These are phyloP conservation scores for Sarcoramphus papa DNA, from an alignment of 2,797 vertebrate species.

Conservation along the genomic window DNA sequence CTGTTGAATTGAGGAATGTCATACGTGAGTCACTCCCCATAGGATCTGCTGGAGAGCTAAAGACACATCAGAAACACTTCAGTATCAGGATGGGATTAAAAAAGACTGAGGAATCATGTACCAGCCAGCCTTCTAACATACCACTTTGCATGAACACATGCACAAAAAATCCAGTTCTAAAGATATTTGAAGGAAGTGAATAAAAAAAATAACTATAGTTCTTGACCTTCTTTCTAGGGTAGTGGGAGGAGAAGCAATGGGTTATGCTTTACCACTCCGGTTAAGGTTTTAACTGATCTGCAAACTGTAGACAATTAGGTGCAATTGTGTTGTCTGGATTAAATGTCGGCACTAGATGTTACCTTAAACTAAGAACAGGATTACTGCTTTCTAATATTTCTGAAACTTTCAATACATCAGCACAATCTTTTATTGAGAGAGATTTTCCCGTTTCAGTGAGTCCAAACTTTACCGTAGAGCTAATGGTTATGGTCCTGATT, in stretches of 20 bases:
- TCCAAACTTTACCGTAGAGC: not conserved
- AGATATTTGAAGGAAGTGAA: not conserved
- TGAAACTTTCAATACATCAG: not conserved
- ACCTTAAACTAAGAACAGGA: not conserved
- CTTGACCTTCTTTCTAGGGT: not conserved
- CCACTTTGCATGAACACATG: not conserved
- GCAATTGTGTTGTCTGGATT: not conserved
- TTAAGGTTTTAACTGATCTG: not conserved
- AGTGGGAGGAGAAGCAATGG: not conserved
- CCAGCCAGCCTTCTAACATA: not conserved
- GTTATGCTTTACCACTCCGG: not conserved
- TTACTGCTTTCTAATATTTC: not conserved
- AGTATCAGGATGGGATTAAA: not conserved
- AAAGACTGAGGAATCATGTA: not conserved
- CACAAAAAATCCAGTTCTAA: not conserved
- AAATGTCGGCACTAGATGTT: not conserved
- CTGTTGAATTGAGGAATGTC: not conserved
- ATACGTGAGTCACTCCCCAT: not conserved
- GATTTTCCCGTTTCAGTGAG: not conserved
- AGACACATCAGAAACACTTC: not conserved
- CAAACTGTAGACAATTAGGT: not conserved
- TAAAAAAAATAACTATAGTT: not conserved
- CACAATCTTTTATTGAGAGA: not conserved
- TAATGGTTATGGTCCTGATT: not conserved
- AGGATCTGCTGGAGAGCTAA: not conserved